A percentile compares a stretch with the other conserved stretches of the same genome.
Conservation (phyloP, 1,140 invertebrate genomes). For the Drosophila pectinifera region DNA sequence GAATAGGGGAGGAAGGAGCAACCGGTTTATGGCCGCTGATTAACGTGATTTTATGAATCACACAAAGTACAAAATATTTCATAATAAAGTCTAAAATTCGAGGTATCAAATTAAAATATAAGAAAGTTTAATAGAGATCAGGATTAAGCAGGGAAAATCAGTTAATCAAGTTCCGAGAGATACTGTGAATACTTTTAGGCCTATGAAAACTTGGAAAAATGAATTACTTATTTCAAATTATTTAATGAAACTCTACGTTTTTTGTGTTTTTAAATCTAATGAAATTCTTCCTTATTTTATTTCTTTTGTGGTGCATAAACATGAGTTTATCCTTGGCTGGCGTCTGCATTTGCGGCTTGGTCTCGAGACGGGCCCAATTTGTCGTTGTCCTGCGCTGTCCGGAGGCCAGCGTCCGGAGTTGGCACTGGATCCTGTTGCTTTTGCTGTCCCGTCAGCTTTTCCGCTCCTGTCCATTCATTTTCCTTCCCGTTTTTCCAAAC, state of each 20-base stretch:
- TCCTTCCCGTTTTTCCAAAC: background rate
- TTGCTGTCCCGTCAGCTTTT: conserved; percentile 38
- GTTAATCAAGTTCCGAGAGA: too few species aligned
- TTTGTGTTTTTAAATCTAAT: background rate
- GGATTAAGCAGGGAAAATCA: too few species aligned
- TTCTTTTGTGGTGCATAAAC: conserved; percentile 15
- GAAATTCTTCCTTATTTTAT: background rate
- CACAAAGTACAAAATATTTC: background rate
- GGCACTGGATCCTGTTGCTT: conserved; percentile 35
- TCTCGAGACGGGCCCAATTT: conserved; percentile 29
- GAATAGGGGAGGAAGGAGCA: background rate
- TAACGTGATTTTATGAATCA: background rate
- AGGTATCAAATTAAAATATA: background rate
- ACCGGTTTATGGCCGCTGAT: background rate
- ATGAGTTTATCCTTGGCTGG: background rate
- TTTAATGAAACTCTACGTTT: background rate
- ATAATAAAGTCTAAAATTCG: background rate
- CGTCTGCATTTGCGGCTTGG: conserved; percentile 24
- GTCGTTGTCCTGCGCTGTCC: conserved; percentile 28
- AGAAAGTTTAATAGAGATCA: too few species aligned
- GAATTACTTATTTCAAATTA: too few species aligned
- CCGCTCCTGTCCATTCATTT: background rate
- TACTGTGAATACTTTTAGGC: too few species aligned
- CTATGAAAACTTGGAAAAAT: too few species aligned
- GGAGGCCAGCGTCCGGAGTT: conserved; percentile 1